phyloP scores from a whole-genome alignment of 2,113 vertebrate species.

The Cervus canadensis region DNA sequence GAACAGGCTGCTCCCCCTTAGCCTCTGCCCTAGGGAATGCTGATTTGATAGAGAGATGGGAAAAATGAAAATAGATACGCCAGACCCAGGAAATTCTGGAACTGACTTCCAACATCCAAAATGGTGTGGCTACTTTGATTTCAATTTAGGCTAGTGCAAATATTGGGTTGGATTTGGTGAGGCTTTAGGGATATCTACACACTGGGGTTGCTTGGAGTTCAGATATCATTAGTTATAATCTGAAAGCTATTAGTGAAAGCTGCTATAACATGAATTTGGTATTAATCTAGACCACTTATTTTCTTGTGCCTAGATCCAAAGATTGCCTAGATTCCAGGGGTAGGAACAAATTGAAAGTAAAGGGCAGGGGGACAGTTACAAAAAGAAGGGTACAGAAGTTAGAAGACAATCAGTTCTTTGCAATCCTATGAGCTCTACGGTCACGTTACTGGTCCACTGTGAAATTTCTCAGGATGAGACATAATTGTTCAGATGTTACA shows the following conservation, averaged over 20 bases:
- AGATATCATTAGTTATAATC: background rate
- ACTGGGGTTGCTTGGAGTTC: background rate
- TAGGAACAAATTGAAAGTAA: background rate
- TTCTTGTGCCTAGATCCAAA: background rate
- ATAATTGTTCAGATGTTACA: background rate
- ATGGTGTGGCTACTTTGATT: background rate
- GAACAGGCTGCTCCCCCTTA: background rate
- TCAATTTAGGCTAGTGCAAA: background rate
- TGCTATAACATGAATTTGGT: background rate
- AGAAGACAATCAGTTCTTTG: background rate
- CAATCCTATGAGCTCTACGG: background rate
- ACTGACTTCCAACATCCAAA: background rate
- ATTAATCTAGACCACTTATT: background rate
- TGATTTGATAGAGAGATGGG: background rate
- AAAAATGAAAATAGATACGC: background rate
- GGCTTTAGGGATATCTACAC: background rate
- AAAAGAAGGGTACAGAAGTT: background rate
- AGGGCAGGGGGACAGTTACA: background rate
- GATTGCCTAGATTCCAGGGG: background rate
- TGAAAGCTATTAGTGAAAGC: background rate
- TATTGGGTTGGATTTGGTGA: background rate
- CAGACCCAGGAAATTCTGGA: background rate
- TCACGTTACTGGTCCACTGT: background rate
- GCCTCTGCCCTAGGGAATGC: background rate
- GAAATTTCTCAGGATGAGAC: conserved; percentile 12